Percentiles rank a stretch among this genome's conserved stretches.
phyloP scores from a whole-genome alignment of 1,140 invertebrate species.

The Aphelinus atriplicis region DNA sequence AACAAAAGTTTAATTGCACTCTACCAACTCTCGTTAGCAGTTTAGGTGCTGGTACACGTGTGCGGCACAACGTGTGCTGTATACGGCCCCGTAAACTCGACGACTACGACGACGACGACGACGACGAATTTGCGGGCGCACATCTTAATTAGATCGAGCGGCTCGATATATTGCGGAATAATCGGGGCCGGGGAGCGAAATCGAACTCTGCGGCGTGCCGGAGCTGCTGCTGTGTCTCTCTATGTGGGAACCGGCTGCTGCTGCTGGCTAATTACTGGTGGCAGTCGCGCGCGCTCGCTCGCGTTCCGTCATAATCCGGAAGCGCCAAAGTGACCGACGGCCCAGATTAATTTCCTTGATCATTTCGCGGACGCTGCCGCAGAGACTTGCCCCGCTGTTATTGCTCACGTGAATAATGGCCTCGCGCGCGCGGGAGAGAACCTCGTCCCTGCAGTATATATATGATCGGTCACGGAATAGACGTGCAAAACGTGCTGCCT shows the following conservation, averaged over 20 bases:
- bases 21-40: not conserved
- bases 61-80: no score
- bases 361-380: not conserved
- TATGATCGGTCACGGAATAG: not conserved
- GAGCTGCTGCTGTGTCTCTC: not conserved
- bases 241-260: not conserved
- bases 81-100: no score
- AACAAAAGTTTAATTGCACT: constrained; percentile 26
- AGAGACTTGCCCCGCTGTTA: not conserved
- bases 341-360: constrained; percentile 1
- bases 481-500: no score
- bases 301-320: not conserved
- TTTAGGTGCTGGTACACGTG: no score
- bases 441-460: not conserved
- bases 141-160: constrained; percentile 18
- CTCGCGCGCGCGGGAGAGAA: not conserved
- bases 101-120: no score
- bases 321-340: not conserved
- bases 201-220: not conserved
- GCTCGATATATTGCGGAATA: not conserved
- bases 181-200: not conserved
- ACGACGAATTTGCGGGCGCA: not conserved
- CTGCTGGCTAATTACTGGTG: no score
- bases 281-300: no score
- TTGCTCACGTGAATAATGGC: no score